phyloP scores from a whole-genome alignment of 2,888 invertebrate species.

The Lathronympha strigana region DNA sequence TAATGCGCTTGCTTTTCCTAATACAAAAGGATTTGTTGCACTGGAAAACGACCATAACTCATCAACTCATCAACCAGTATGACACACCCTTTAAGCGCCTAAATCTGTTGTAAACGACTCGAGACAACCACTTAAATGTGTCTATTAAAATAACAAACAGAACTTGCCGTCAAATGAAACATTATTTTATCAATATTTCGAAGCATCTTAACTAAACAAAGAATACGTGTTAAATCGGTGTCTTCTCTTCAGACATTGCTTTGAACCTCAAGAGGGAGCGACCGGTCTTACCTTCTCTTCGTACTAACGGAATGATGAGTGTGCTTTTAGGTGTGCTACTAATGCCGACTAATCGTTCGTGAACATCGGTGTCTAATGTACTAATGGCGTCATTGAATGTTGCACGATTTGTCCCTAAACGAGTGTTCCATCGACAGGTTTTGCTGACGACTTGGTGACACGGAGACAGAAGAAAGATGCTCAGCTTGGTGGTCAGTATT shows the following conservation, averaged over 20 bases:
- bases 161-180: constrained; percentile 4
- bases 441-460: constrained; percentile 81
- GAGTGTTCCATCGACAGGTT: constrained; percentile 62
- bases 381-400: constrained; percentile 51
- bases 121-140: background rate
- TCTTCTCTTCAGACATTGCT: constrained; percentile 19
- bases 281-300: constrained; percentile 59
- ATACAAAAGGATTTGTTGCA: background rate
- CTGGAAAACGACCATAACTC: background rate
- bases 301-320: constrained; percentile 71
- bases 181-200: background rate
- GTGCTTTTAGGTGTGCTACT: constrained; percentile 80
- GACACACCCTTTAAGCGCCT: background rate
- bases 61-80: background rate
- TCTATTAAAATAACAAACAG: background rate
- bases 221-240: constrained; percentile 22
- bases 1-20: background rate
- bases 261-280: constrained; percentile 53
- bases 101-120: background rate
- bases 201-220: background rate
- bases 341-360: constrained; percentile 63
- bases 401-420: constrained; percentile 40
- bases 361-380: constrained; percentile 60
- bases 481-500: constrained; percentile 77
- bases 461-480: constrained; percentile 82